Evolutionary conservation across 2,888 invertebrate genomes (phyloP), one percentile per base, ranked within the genome.

Genomic region (Belgica antarctica): DNA sequence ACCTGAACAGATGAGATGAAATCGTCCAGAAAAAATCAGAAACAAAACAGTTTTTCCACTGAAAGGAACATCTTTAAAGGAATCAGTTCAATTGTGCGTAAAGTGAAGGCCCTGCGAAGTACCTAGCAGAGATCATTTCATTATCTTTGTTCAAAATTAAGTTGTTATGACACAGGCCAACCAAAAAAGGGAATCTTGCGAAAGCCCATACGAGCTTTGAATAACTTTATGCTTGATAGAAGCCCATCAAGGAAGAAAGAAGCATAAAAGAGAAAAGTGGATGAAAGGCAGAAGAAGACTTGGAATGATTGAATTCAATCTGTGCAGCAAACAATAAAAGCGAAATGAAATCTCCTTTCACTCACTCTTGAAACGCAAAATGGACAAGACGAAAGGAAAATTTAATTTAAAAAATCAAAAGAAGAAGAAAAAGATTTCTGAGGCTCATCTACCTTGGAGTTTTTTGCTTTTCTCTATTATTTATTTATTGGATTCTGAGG

Each of bases 401-500:
- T 68, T 68, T 57, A 57, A 68, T 68, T 68, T 68, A 68, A 68
- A n/a, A n/a, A 57, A 68, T 47, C 57, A 66, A 22, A n/a, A 34
- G 59, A 65, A 22, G 47, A 65, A n/a, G n/a, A n/a, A n/a, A n/a
- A n/a, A n/a, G n/a, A n/a, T n/a, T n/a, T n/a, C n/a, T n/a, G n/a
- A n/a, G n/a, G 36, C 25, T 15, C 47, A 15, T 65, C 28, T 28
- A 10, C 36, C 1, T 65, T 24, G 36, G 25, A n/a, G 27, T 59
- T 52, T 68, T 68, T 25, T 25, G 22, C 15, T 12, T 59, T 59
- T 47, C 24, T 68, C 7, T 17, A 57, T 57, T 57, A 47, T 24
- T 68, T 68, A 28, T 68, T 68, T 68, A 68, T 68, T 68, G 68
- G 68, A 68, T 68, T 68, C 68, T 68, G 19, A 15, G 68, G 68